Conservation (phyloP, 2,797 vertebrate species). For the Cynodonichthys magdalenae region DNA sequence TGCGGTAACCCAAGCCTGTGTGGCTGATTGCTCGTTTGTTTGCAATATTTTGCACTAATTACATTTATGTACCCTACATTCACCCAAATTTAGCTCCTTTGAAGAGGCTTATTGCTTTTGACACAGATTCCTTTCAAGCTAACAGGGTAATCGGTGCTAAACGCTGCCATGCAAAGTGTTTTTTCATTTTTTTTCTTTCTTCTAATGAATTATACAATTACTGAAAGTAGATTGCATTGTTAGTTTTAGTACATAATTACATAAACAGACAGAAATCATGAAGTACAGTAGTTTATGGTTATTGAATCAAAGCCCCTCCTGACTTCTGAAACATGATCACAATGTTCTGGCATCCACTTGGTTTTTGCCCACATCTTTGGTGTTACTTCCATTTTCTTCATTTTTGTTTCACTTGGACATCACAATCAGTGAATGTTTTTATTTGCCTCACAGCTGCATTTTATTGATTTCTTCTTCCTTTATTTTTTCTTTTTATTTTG, state of each 20-base stretch:
- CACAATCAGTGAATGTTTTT: conserved; percentile 45
- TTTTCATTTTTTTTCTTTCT: conserved; percentile 31
- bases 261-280: conserved; percentile 18
- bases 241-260: conserved; percentile 20
- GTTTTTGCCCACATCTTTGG: conserved; percentile 33
- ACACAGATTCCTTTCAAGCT: conserved; percentile 58
- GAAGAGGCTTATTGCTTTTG: conserved; percentile 68
- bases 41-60: conserved; percentile 73
- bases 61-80: conserved; percentile 76
- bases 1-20: conserved; percentile 36
- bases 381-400: conserved; percentile 43
- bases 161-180: conserved; percentile 37
- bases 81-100: conserved; percentile 61
- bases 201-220: conserved; percentile 37
- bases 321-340: conserved; percentile 3
- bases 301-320: conserved; percentile 35
- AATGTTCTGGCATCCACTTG: conserved; percentile 70
- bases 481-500: conserved; percentile 34
- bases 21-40: conserved; percentile 76
- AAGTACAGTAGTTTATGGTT: conserved; percentile 7
- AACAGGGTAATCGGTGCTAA: conserved; percentile 65
- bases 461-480: conserved; percentile 63
- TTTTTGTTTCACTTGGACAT: conserved; percentile 42
- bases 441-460: conserved; percentile 51
- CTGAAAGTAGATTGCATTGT: conserved; percentile 32